Percentiles rank a stretch among this genome's conserved stretches.
Conservation (phyloP, 2,797 vertebrate species). For the Nannoperca obscura region DNA sequence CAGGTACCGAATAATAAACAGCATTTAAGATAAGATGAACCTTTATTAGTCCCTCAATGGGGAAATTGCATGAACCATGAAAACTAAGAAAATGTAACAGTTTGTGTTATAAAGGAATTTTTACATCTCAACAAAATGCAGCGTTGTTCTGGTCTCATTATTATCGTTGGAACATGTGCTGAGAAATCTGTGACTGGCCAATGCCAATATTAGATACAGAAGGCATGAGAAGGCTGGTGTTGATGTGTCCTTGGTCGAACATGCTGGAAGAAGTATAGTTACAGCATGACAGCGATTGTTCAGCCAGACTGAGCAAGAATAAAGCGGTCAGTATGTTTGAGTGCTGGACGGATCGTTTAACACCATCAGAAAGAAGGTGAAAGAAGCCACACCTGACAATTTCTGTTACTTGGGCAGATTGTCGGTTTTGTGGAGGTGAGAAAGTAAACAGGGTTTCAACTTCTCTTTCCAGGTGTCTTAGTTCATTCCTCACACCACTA, state of each 20-base stretch:
- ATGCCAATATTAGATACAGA: neutral
- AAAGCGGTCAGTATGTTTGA: neutral
- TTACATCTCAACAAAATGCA: neutral
- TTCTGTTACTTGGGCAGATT: neutral
- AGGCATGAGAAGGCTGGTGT: neutral
- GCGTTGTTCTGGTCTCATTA: constrained; percentile 3
- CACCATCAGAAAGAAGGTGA: neutral
- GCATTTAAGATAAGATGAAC: no score
- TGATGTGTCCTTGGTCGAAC: constrained; percentile 2
- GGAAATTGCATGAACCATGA: neutral
- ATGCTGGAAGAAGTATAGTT: neutral
- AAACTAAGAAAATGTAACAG: neutral
- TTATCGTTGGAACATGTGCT: neutral
- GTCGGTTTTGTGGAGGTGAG: neutral
- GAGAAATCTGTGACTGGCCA: neutral
- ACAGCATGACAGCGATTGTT: neutral
- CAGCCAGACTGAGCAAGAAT: neutral
- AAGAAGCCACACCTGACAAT: neutral
- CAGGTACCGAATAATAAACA: neutral
- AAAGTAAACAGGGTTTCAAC: neutral
- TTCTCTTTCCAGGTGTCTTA: neutral
- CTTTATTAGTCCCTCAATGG: no score
- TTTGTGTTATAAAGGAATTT: neutral
- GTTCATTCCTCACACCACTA: neutral
- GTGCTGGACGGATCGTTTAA: neutral